Evolutionary conservation across 1,140 invertebrate genomes (phyloP), one percentile per base, ranked within the genome.

Genomic region (Cephus cinctus): DNA sequence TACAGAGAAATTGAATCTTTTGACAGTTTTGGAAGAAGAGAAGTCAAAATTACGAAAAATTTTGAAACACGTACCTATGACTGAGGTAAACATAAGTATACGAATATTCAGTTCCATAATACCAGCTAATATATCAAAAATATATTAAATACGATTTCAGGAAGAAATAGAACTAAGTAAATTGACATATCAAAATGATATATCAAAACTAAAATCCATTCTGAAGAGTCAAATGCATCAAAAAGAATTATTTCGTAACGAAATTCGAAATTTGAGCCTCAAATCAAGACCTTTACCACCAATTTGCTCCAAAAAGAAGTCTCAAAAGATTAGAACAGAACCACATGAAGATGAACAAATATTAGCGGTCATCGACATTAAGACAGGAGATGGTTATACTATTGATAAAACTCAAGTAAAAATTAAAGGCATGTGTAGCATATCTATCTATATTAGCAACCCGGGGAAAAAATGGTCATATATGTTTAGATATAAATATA

Each of bases 1-100:
- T 49, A 82, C 82, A 0, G 75, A 81, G 41, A 81, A 80, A 47
- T 52, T 81, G n/a, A 81, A 79, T 52, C 68, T 84, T 6, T 30
- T 83, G 1, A 73, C 76, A 0, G 63, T 81, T 18, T 61, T 85
- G n/a, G 74, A 78, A 22, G 78, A 80, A 41, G 81, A 85, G 55
- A 77, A 79, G 47, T 63, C 69, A 2, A 71, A 80, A 31, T 56
- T 85, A 2, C 52, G 57, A 2, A 68, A 71, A 42, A 27, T 78
- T 6, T 43, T 79, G 6, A 63, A 76, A 11, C 42, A 56, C 15
- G 22, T 31, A n/a, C 41, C 52, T 3, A 41, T 54, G 16, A 50
- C 65, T 8, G 52, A 68, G 20, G 67, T 69, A 69, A 58, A 4
- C n/a, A n/a, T n/a, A n/a, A n/a, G n/a, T n/a, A n/a, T n/a, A n/a